Base-by-base conservation (phyloP, 2,113 vertebrate species). In the Ellobius talpinus region DNA sequence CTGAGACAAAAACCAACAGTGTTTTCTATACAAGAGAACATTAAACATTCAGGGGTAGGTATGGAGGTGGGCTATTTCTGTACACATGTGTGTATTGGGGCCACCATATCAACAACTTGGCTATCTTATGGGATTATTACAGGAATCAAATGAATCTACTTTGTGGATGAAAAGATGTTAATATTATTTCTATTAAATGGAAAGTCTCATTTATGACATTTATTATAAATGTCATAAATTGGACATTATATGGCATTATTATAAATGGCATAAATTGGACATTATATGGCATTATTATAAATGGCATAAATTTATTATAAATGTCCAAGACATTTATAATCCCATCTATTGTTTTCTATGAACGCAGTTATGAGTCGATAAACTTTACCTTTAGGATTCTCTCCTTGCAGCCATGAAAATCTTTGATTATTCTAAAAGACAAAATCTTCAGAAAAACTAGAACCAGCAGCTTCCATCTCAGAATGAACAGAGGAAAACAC, bases 391-490 rank as follows among this genome's bases (percentile, higher is more conserved):
- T 82, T 12, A 63, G 61, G 11, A 12, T 82, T 91, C 10, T 90
- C 21, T 79, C 66, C 29, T 79, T 23, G 4, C 26, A 87, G 61
- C 61, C 42, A 31, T 72, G 66, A 77, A 91, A 82, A 77, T 78
- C 39, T n/a, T 86, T 50, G 26, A 82, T 78, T 87, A 16, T 66
- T 81, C 89, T 65, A 84, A 78, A 89, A 63, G 21, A 74, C 58
- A 36, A 90, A 84, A 58, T 94, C 77, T n/a, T 36, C 39, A 70
- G 10, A 87, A 36, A 77, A 88, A 68, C 8, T 55, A 23, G 94
- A 96, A 82, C 81, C 31, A 95, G 66, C 7, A 87, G 74, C 68
- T 95, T 31, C 74, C 61, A 82, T 66, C 61, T 87, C 14, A 78
- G 52, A 96, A 78, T 58, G 23, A 85, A 36, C 6, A 66, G 11